Base-by-base conservation (phyloP, 1,140 invertebrate genomes). In the Caenorhabditis briggsae region DNA sequence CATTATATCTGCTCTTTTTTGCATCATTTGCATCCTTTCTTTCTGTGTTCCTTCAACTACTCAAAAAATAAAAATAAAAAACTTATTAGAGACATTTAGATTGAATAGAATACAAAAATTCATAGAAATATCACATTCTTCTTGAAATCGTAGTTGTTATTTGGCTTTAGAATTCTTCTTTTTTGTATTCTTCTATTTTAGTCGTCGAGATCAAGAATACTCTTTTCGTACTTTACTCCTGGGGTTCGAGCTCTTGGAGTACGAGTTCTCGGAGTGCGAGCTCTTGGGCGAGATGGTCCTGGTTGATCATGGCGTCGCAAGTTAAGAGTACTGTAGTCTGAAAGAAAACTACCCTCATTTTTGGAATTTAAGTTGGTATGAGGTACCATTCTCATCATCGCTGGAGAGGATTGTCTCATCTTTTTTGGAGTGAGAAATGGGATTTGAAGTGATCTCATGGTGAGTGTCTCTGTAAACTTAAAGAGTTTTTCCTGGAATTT, bases 321-420 rank as follows among this genome's bases (percentile, higher is more conserved):
- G n/a, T 78, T 46, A 0, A 78, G 70, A 50, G 70, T 78, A n/a
- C 70, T 78, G 70, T 78, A 78, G 46, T 78, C 70, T 78, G 46
- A 50, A 78, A 78, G 9, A 11, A 12, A 61, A 23, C n/a, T 25
- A 25, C 9, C 25, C 25, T 11, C 9, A 53, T 53, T 53, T 53
- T 53, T 53, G 50, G 50, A 53, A 6, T 12, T 53, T 53, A 33
- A 33, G 33, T 33, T 33, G 33, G 3, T 33, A 33, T 33, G 33
- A 33, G 3, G 33, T 33, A 78, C 70, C 70, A 20, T 78, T 12
- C 33, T 78, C 70, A 78, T 78, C 70, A 18, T 78, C 70, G 12
- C 70, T 78, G 2, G 70, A 78, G 0, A 78, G 20, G 14, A 78
- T 78, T 7, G 70, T 50, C 23, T 78, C 70, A 23, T 78, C 70